These are phyloP conservation scores for Heteractis magnifica DNA, from an alignment of 92 coral and sea anemone genomes.

Conservation along the genomic window DNA sequence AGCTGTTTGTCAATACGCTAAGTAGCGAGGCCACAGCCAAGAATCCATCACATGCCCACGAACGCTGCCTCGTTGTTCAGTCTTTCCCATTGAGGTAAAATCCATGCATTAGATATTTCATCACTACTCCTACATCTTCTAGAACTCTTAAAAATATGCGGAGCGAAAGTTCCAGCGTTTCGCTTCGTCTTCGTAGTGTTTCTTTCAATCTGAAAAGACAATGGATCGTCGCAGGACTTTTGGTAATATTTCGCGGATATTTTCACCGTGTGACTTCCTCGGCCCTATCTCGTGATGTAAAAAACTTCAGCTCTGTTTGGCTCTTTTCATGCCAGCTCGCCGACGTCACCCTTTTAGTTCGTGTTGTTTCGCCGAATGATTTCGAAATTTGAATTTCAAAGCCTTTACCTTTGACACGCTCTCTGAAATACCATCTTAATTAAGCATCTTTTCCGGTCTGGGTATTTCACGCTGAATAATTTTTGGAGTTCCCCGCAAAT, in stretches of 20 bases:
- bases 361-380: slow-evolving; percentile 15
- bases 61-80: background rate
- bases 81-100: background rate
- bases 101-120: background rate
- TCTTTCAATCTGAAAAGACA: background rate
- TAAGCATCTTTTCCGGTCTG: slow-evolving; percentile 33
- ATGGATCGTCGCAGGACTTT: background rate
- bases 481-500: slow-evolving; percentile 6
- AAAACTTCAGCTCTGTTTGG: slow-evolving; percentile 15
- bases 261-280: background rate
- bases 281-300: slow-evolving; percentile 9
- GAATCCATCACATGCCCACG: background rate
- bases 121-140: slow-evolving; percentile 3
- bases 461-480: slow-evolving; percentile 18
- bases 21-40: background rate
- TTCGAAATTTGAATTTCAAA: slow-evolving; percentile 16
- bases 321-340: slow-evolving; percentile 18
- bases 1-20: background rate
- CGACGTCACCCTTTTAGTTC: slow-evolving; percentile 15
- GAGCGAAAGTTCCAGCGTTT: background rate
- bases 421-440: slow-evolving; percentile 21
- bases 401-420: slow-evolving; percentile 15
- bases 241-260: background rate
- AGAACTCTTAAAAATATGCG: background rate
- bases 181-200: background rate